phyloP scores from a whole-genome alignment of 2,888 invertebrate genomes.

The Sceliomorpha sp. region DNA sequence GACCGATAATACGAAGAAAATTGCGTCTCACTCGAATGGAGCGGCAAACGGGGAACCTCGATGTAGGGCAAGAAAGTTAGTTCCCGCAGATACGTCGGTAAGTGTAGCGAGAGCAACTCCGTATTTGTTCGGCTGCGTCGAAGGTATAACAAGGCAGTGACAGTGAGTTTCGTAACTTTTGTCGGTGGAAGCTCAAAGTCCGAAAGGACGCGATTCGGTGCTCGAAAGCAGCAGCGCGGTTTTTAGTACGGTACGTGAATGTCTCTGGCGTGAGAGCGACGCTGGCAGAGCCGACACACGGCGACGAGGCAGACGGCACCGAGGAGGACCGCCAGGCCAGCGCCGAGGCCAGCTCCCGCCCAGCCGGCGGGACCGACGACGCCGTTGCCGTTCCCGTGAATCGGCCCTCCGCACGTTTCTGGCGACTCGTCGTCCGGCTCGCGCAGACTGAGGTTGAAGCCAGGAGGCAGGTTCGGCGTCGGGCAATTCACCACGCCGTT shows the following conservation, averaged over 20 bases:
- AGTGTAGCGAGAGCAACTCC: conserved; percentile 34
- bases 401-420: conserved; percentile 84
- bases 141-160: conserved; percentile 23
- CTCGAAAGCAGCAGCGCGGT: conserved; percentile 23
- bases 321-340: conserved; percentile 83
- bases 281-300: conserved; percentile 84
- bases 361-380: conserved; percentile 82
- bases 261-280: conserved; percentile 83
- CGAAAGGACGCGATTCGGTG: conserved; percentile 27
- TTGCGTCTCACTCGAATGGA: conserved; percentile 46
- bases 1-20: conserved; percentile 25
- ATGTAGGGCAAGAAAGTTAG: conserved; percentile 40
- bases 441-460: conserved; percentile 65
- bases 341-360: conserved; percentile 85
- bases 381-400: conserved; percentile 81
- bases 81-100: conserved; percentile 37
- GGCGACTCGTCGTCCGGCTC: conserved; percentile 88
- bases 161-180: background rate
- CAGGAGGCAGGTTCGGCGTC: conserved; percentile 79
- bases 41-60: conserved; percentile 34
- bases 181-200: conserved; percentile 36
- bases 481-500: conserved; percentile 95
- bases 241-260: conserved; percentile 84
- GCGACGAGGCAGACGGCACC: conserved; percentile 83
- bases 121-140: conserved; percentile 12